A percentile compares a stretch with the other conserved stretches of the same genome.
phyloP scores from a whole-genome alignment of 2,797 vertebrate genomes.

The Mareca penelope region DNA sequence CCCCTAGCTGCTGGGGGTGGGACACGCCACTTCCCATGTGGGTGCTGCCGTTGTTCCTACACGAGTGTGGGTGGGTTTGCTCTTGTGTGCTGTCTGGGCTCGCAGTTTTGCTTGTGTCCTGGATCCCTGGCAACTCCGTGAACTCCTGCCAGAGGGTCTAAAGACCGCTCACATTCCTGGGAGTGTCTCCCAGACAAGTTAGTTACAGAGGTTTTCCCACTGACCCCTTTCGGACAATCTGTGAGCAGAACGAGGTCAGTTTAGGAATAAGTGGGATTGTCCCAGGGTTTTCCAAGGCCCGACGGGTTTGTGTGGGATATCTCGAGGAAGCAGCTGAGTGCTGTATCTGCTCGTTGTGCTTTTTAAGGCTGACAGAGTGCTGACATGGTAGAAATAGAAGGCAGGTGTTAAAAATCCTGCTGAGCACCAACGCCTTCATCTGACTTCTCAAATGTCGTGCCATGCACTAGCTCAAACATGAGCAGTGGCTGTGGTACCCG shows the following conservation, averaged over 20 bases:
- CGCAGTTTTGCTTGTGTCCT: not conserved
- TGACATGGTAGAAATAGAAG: not conserved
- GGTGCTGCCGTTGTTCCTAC: not conserved
- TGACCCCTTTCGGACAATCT: not conserved
- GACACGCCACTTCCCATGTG: accelerated
- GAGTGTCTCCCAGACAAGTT: not conserved
- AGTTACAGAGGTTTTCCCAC: not conserved
- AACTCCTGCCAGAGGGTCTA: not conserved
- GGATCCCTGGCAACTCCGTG: not conserved
- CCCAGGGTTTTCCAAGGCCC: not conserved
- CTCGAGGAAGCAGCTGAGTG: not conserved
- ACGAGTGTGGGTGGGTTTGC: not conserved
- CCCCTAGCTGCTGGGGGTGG: not conserved
- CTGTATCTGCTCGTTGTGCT: not conserved
- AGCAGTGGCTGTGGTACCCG: not conserved
- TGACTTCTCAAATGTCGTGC: not conserved
- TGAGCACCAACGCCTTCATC: accelerated
- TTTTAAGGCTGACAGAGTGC: not conserved
- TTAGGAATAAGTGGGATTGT: not conserved
- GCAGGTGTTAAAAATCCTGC: not conserved
- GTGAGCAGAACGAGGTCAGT: not conserved
- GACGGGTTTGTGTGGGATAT: not conserved
- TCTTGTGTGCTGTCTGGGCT: not conserved
- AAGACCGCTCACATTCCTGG: not conserved
- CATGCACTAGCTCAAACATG: not conserved